Conservation (phyloP, 2,113 vertebrate species). For the Arenaria interpres region DNA sequence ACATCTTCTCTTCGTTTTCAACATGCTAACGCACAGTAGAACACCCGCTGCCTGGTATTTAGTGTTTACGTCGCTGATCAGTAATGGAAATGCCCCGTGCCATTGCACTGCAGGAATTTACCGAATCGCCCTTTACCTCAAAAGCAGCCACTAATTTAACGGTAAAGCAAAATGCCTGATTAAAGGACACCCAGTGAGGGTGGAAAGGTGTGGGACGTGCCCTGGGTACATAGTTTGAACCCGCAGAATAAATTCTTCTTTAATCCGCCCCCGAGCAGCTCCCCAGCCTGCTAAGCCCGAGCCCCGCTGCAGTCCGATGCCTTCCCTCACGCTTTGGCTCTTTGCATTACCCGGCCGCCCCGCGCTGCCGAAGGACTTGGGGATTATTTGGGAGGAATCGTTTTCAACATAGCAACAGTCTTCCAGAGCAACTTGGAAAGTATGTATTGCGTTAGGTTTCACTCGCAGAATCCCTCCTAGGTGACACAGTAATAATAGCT, state of each 20-base stretch:
- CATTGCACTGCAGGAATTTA: background rate
- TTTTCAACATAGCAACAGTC: conserved; percentile 15
- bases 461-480: background rate
- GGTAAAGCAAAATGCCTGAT: background rate
- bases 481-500: background rate
- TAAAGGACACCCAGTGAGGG: background rate
- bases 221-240: background rate
- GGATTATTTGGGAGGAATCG: background rate
- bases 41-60: background rate
- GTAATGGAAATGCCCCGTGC: background rate
- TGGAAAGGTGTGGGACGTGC: background rate
- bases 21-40: background rate
- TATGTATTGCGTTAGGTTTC: background rate
- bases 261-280: background rate
- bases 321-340: background rate
- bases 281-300: background rate
- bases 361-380: background rate
- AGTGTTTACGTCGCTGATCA: background rate
- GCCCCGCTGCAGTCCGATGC: background rate
- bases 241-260: background rate
- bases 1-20: background rate
- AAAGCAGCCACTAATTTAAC: background rate
- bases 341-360: background rate
- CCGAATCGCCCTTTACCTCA: background rate
- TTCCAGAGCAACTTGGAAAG: conserved; percentile 10